These are phyloP conservation scores for Stomatorhinus ivindoensis DNA, from an alignment of 2,113 vertebrate species.

Conservation along the genomic window DNA sequence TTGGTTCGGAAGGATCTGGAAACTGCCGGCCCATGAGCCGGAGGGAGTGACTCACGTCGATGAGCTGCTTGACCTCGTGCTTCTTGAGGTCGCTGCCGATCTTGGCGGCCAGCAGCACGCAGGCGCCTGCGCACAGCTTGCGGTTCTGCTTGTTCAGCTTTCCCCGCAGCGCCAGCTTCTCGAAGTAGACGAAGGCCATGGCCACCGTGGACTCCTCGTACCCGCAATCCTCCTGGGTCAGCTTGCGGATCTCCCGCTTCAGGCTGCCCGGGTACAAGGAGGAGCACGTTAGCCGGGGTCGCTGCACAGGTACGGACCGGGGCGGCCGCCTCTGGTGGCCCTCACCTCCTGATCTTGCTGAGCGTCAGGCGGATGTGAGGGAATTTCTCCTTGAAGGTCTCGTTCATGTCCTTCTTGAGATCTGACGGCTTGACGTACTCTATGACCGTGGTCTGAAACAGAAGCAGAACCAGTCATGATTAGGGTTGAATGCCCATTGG, in stretches of 20 bases:
- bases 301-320: background rate
- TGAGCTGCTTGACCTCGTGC: constrained; percentile 92
- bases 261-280: constrained; percentile 54
- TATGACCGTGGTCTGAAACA: constrained; percentile 89
- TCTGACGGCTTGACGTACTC: constrained; percentile 98
- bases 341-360: constrained; percentile 95
- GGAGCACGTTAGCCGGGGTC: background rate
- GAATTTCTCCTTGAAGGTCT: constrained; percentile 98
- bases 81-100: constrained; percentile 95
- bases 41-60: constrained; percentile 72
- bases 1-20: background rate
- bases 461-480: background rate
- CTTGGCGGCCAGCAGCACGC: constrained; percentile 90
- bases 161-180: constrained; percentile 93
- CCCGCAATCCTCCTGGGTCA: constrained; percentile 87
- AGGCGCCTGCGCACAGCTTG: constrained; percentile 93
- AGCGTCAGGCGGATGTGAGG: constrained; percentile 92
- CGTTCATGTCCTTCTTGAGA: constrained; percentile 99
- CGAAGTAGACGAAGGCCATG: constrained; percentile 98
- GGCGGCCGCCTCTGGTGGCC: background rate
- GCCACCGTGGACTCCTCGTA: constrained; percentile 93
- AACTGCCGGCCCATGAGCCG: background rate
- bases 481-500: background rate
- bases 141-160: constrained; percentile 98
- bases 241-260: constrained; percentile 92